These are phyloP conservation scores for Notarius lentiginosus DNA, from an alignment of 2,113 vertebrate species.

Conservation along the genomic window DNA sequence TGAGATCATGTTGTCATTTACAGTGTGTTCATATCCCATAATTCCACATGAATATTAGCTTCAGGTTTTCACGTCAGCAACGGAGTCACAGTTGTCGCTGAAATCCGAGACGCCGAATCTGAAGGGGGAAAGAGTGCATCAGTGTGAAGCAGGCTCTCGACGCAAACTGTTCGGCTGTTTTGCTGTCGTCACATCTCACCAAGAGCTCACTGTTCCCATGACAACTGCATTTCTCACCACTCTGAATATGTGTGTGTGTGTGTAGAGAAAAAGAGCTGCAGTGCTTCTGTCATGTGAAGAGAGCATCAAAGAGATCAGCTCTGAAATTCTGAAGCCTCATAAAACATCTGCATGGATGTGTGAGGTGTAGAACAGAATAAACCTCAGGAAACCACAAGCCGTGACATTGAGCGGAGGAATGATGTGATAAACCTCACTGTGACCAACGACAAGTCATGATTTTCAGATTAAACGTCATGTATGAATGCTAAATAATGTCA, in stretches of 20 bases:
- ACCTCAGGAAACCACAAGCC: neutral
- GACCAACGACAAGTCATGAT: neutral
- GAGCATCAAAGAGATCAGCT: constrained; percentile 26
- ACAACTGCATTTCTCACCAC: constrained; percentile 51
- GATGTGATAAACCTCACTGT: neutral
- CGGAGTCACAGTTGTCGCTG: neutral
- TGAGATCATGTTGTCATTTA: neutral
- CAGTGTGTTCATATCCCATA: neutral
- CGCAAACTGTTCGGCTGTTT: constrained; percentile 18
- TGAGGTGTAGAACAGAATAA: neutral
- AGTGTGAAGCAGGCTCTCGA: constrained; percentile 1
- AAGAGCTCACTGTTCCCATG: constrained; percentile 49
- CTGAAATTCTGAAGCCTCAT: constrained; percentile 13
- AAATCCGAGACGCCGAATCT: neutral
- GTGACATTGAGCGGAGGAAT: neutral
- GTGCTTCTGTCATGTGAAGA: constrained; percentile 33
- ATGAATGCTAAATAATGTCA: neutral
- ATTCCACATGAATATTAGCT: neutral
- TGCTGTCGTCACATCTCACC: constrained; percentile 31
- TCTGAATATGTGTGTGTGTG: constrained; percentile 40
- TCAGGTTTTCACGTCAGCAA: neutral
- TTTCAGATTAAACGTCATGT: neutral
- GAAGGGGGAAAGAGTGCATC: neutral
- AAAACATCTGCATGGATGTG: neutral
- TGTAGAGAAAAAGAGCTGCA: constrained; percentile 16